Evolutionary conservation across 30 jellyfish, hydroid and myxozoan genomes (phyloP), one percentile per base, ranked within the genome.

Genomic region (Sanderia malayensis): DNA sequence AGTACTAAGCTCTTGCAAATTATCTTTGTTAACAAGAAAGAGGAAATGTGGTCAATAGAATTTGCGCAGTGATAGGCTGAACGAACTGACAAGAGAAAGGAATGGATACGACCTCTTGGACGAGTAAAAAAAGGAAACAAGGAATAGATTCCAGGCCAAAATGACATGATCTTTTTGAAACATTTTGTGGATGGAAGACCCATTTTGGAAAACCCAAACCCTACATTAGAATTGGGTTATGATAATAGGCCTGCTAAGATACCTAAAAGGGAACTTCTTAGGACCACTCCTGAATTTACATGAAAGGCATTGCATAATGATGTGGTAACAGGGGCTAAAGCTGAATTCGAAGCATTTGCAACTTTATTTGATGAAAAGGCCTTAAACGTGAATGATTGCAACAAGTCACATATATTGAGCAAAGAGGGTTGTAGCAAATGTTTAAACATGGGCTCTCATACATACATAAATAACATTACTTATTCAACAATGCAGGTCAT

Each of bases 141-240:
- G n/a, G n/a, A 68, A 7, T 68, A 67, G 80, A 68, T 21, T 7
- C 47, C 80, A 41, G 67, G 67, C 26, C 67, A 68, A 52, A 44
- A 49, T 45, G 80, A 45, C 52, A 45, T 68, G 80, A 67, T 68
- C 2, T 68, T 49, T 53, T 68, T 67, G 13, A 68, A 68, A n/a
- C 49, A 68, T 68, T 68, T 44, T 27, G 23, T 44, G 0, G 80
- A 68, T 44, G 80, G 80, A 68, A 68, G 6, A 41, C 68, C 80
- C 44, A 68, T 67, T 6, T 20, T 2, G 1, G 80, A 68, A 21
- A 44, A 44, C 27, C 68, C 67, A 22, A 41, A 31, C 45, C 68
- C 67, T 41, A 17, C 68, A 2, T 3, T 44, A 1, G 63, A 44
- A 7, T 7, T 68, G 46, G 80, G 80, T 1, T 45, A 68, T 46